phyloP scores from a whole-genome alignment of 2,888 invertebrate species.

The Calliphora vomitoria region DNA sequence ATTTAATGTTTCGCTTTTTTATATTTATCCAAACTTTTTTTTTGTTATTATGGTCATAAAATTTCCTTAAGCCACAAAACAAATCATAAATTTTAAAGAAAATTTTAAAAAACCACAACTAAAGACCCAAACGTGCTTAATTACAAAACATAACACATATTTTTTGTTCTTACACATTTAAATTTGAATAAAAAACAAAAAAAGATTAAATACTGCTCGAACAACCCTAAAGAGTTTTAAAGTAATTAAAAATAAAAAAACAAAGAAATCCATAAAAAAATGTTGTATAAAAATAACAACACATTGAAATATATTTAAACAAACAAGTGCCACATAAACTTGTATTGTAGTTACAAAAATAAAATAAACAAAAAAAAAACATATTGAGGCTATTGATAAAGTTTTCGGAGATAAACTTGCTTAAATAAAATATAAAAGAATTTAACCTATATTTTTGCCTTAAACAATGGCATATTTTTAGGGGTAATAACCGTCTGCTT shows the following conservation, averaged over 20 bases:
- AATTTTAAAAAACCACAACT: background rate
- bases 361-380: conserved; percentile 13
- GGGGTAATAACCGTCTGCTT: conserved; percentile 63
- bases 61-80: conserved; percentile 3
- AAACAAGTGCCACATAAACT: background rate
- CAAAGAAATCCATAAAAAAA: too few relatives aligned
- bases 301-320: conserved; percentile 19
- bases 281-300: too few relatives aligned
- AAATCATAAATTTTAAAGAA: background rate
- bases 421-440: conserved; percentile 32
- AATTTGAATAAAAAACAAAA: conserved; percentile 2
- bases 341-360: conserved; percentile 3
- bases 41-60: background rate
- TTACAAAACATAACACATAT: background rate
- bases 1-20: background rate
- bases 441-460: conserved; percentile 55
- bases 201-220: background rate
- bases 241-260: conserved; percentile 30
- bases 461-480: conserved; percentile 61
- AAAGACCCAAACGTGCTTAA: background rate
- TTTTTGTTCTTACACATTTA: background rate
- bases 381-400: conserved; percentile 46
- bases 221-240: background rate
- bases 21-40: background rate
- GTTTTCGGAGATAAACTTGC: conserved; percentile 13